Conservation (phyloP, 2,113 vertebrate genomes). For the Petroica traversi region DNA sequence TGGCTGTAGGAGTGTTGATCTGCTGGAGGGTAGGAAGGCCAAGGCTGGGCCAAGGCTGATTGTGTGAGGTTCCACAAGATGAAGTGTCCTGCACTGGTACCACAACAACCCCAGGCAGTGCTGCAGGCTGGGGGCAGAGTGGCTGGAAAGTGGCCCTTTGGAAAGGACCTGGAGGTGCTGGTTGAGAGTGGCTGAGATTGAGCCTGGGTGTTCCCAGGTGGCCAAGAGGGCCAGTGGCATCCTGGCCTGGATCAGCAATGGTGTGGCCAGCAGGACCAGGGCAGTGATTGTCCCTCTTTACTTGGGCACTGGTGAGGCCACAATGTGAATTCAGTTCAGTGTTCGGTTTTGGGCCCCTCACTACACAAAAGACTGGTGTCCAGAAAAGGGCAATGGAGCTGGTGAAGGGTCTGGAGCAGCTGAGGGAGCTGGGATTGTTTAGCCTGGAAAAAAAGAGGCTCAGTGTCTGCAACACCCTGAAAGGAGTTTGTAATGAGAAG, state of each 20-base stretch:
- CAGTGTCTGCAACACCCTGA: not conserved
- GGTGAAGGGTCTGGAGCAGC: not conserved
- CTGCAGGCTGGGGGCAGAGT: not conserved
- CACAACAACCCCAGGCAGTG: not conserved
- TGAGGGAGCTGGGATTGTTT: not conserved
- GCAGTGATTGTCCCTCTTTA: not conserved
- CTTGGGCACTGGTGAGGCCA: not conserved
- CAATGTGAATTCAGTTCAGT: not conserved
- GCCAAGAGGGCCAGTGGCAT: accelerated
- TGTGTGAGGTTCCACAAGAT: not conserved
- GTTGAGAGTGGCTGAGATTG: not conserved
- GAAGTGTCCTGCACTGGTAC: not conserved
- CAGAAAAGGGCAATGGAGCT: not conserved
- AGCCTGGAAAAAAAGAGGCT: not conserved
- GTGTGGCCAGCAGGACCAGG: not conserved
- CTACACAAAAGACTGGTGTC: not conserved
- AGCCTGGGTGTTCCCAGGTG: not conserved
- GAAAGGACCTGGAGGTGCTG: not conserved
- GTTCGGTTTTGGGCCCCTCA: not conserved
- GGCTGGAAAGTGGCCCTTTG: not conserved
- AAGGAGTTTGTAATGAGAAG: not conserved
- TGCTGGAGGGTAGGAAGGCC: not conserved
- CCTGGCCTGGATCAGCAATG: not conserved
- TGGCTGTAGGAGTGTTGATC: not conserved
- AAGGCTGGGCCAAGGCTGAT: not conserved